Conservation (phyloP, 1,140 invertebrate species). For the Idris sp. region DNA sequence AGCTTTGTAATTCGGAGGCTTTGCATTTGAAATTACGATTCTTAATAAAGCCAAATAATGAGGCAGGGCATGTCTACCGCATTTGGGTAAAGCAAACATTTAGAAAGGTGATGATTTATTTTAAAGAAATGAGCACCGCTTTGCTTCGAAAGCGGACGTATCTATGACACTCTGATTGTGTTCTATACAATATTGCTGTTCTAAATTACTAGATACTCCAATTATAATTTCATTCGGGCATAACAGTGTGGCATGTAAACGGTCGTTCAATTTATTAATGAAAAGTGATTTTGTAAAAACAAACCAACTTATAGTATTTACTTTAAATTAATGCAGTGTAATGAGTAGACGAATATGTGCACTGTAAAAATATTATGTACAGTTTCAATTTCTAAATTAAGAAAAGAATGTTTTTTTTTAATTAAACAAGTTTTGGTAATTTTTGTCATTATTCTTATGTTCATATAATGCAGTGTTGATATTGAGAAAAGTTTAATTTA, state of each 20-base stretch:
- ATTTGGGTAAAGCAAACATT: slow-evolving; percentile 33
- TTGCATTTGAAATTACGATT: slow-evolving; percentile 32
- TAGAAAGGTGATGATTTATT: slow-evolving; percentile 46
- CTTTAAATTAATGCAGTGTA: too few species aligned
- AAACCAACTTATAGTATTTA: too few species aligned
- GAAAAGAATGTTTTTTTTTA: too few species aligned
- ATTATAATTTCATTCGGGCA: slow-evolving; percentile 48
- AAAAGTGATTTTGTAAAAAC: too few species aligned
- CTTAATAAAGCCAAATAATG: slow-evolving; percentile 43
- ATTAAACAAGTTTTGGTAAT: too few species aligned
- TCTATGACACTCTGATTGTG: slow-evolving; percentile 31
- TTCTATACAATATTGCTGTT: slow-evolving; percentile 14
- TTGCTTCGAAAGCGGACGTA: slow-evolving; percentile 22
- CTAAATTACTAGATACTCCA: slow-evolving; percentile 30
- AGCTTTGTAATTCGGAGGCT: slow-evolving; percentile 20
- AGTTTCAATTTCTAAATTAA: too few species aligned
- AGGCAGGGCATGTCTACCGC: slow-evolving; percentile 7
- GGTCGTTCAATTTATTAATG: slow-evolving; percentile 1
- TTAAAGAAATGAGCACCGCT: slow-evolving; percentile 31
- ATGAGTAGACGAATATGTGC: too few species aligned
- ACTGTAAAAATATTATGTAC: too few species aligned
- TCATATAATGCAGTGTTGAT: too few species aligned
- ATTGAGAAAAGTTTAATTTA: too few species aligned
- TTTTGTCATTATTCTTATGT: too few species aligned
- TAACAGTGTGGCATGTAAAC: not conserved